A percentile compares a stretch with the other conserved stretches of the same genome.
Conservation (phyloP, 2,113 vertebrate species). For the Paedocypris sp. region DNA sequence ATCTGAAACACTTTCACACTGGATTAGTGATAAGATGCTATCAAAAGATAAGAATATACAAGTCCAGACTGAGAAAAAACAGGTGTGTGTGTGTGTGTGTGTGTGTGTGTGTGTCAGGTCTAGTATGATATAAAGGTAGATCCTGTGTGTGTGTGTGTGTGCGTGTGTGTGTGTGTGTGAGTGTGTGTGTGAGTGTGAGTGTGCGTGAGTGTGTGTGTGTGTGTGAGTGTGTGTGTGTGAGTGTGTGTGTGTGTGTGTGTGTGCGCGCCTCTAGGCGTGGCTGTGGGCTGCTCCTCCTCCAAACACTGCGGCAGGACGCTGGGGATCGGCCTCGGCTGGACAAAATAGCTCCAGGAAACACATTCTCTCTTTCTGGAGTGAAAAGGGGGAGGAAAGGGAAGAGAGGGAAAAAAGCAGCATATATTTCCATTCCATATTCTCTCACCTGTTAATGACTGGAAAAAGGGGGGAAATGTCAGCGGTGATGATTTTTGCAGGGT, state of each 20-base stretch:
- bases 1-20: too few species aligned
- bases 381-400: constrained; percentile 34
- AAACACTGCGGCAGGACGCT: constrained; percentile 54
- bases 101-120: too few species aligned
- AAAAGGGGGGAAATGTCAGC: constrained; percentile 28
- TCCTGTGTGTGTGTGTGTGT: too few species aligned
- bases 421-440: constrained; percentile 41
- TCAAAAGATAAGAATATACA: too few species aligned
- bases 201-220: constrained; percentile 44
- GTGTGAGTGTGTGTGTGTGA: constrained; percentile 40
- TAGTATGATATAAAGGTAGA: too few species aligned
- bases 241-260: constrained; percentile 47
- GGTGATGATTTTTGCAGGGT: constrained; percentile 47
- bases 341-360: constrained; percentile 50
- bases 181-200: too few species aligned
- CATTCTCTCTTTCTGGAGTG: constrained; percentile 35
- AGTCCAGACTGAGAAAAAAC: too few species aligned
- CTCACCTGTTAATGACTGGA: constrained; percentile 41
- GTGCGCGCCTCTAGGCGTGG: constrained; percentile 56
- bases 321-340: constrained; percentile 49
- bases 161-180: too few species aligned
- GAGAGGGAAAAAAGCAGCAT: constrained; percentile 35
- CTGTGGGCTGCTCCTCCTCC: constrained; percentile 60
- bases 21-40: too few species aligned
- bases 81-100: too few species aligned